phyloP scores from a whole-genome alignment of 2,888 invertebrate species.

The Willowsia nigromaculata region DNA sequence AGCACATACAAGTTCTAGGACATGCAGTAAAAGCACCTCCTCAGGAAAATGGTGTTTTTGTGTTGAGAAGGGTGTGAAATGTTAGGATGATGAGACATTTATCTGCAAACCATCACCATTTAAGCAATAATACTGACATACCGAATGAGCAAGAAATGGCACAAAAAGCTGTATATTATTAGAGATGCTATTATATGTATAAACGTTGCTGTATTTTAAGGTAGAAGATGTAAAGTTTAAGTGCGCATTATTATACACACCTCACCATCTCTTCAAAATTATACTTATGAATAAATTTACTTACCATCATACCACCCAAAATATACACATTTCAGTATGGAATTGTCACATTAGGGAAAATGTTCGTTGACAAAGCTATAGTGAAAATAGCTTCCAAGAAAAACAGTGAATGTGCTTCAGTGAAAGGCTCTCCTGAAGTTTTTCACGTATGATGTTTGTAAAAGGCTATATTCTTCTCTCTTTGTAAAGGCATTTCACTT shows the following conservation, averaged over 20 bases:
- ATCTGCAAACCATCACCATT: conserved; percentile 62
- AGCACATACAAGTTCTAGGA: too few species aligned
- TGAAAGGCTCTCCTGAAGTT: neutral
- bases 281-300: neutral
- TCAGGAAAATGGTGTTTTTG: conserved; percentile 60
- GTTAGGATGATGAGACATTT: conserved; percentile 66
- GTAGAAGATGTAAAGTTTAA: neutral
- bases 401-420: neutral
- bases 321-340: neutral
- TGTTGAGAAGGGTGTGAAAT: conserved; percentile 61
- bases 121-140: conserved; percentile 40
- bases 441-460: neutral
- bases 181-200: neutral
- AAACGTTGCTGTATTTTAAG: neutral
- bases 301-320: neutral
- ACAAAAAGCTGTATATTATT: neutral
- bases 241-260: neutral
- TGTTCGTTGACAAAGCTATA: neutral
- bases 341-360: neutral
- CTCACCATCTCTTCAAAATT: too few species aligned
- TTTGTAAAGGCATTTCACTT: neutral
- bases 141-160: neutral
- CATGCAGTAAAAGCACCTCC: conserved; percentile 41
- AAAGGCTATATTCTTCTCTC: neutral
- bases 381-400: neutral